A percentile compares a stretch with the other conserved stretches of the same genome.
These are phyloP conservation scores for Drosophila testacea DNA, from an alignment of 2,888 invertebrate genomes.

Conservation along the genomic window DNA sequence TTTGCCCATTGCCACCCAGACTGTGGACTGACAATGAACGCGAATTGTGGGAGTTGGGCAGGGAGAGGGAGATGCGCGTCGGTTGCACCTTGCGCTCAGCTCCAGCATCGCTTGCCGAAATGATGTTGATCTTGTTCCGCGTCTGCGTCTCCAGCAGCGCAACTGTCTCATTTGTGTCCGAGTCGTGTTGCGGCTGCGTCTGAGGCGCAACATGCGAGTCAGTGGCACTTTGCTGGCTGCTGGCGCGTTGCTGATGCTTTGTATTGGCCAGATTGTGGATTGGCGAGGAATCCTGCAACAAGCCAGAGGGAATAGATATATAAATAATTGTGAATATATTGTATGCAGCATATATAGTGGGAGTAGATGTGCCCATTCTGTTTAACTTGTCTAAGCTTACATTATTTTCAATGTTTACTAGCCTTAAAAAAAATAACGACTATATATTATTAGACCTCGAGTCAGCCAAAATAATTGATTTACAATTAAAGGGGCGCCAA, in stretches of 20 bases:
- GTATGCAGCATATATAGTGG: neutral
- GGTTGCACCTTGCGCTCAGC: slow-evolving; percentile 54
- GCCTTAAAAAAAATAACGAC: neutral
- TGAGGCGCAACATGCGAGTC: slow-evolving; percentile 64
- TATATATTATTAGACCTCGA: neutral
- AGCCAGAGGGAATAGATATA: neutral
- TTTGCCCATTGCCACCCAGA: slow-evolving; percentile 49
- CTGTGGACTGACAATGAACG: slow-evolving; percentile 46
- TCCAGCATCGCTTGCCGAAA: slow-evolving; percentile 71
- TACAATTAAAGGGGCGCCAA: too few species aligned
- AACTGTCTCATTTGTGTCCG: slow-evolving; percentile 82
- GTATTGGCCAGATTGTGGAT: slow-evolving; percentile 85
- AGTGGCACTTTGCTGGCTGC: slow-evolving; percentile 74
- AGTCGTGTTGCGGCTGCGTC: slow-evolving; percentile 48
- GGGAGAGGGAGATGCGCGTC: slow-evolving; percentile 51
- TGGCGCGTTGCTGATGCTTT: slow-evolving; percentile 82
- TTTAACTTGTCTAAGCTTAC: neutral
- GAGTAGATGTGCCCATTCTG: too few species aligned
- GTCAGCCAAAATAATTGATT: neutral
- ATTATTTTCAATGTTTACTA: neutral
- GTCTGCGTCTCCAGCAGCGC: slow-evolving; percentile 84
- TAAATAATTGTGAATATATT: neutral
- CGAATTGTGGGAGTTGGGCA: slow-evolving; percentile 29
- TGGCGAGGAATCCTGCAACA: slow-evolving; percentile 84
- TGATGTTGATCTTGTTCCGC: slow-evolving; percentile 82